A percentile compares a stretch with the other conserved stretches of the same genome.
phyloP scores from a whole-genome alignment of 2,113 vertebrate species.

The Galbula dea region DNA sequence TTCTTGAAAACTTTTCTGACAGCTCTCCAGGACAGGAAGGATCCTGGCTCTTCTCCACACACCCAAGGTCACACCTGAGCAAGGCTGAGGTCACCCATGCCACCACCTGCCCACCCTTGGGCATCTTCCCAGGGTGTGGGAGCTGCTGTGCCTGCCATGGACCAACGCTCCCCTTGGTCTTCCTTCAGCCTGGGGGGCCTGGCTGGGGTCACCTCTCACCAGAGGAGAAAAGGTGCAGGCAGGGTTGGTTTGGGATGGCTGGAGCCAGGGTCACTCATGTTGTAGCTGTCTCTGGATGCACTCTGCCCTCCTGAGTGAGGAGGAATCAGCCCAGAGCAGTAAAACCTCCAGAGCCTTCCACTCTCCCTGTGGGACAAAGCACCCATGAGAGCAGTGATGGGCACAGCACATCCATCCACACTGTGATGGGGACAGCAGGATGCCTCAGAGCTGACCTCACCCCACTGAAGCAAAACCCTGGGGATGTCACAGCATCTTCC shows the following conservation, averaged over 20 bases:
- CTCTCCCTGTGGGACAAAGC: background rate
- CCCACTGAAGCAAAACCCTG: background rate
- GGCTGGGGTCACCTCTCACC: too few species aligned
- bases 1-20: background rate
- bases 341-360: background rate
- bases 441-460: background rate
- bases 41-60: too few species aligned
- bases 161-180: accelerated
- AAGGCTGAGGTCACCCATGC: accelerated
- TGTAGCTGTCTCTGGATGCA: too few species aligned
- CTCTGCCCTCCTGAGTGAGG: background rate
- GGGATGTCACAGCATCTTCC: background rate
- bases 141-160: background rate
- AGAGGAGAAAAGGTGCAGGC: background rate
- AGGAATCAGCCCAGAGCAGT: background rate
- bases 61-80: background rate
- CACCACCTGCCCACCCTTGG: background rate
- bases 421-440: too few species aligned
- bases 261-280: accelerated
- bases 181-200: too few species aligned
- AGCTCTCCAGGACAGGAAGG: background rate
- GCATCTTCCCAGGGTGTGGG: background rate
- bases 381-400: accelerated
- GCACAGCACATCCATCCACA: too few species aligned
- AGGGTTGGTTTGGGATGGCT: background rate